Evolutionary conservation across 2,888 invertebrate species (phyloP).

Genomic region (Unio delphinus): DNA sequence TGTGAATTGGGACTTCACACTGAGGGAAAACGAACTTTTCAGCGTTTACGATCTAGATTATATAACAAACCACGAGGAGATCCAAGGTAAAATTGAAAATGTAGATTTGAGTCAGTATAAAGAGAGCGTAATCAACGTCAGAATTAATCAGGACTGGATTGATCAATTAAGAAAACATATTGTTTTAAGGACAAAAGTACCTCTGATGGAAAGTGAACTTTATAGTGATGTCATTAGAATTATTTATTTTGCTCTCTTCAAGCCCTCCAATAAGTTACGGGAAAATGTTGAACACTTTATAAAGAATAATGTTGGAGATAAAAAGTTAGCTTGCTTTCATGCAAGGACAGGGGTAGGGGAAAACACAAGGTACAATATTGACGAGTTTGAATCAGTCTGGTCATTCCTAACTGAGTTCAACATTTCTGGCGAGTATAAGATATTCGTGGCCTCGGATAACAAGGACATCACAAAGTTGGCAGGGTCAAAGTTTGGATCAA

Average conservation of each 20-base stretch:
- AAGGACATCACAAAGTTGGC: constrained; percentile 7
- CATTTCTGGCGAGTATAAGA: constrained; percentile 2
- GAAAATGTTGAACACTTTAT: constrained; percentile 5
- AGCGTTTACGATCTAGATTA: constrained; percentile 5
- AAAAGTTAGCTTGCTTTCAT: constrained; percentile 17
- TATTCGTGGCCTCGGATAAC: constrained; percentile 16
- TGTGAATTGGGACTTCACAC: constrained; percentile 12
- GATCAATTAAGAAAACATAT: constrained; percentile 10
- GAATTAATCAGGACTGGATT: constrained; percentile 18
- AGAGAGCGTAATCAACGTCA: constrained; percentile 6
- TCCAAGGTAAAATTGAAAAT: constrained; percentile 4
- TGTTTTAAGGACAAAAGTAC: constrained; percentile 10
- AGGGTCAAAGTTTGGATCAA: constrained; percentile 4
- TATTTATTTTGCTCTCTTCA: constrained; percentile 15
- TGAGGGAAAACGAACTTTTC: background rate
- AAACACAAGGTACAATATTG: constrained; percentile 7
- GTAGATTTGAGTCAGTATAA: constrained; percentile 2
- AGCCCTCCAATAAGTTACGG: constrained; percentile 3
- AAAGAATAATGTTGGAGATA: constrained; percentile 5
- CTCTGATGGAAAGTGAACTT: constrained; percentile 7
- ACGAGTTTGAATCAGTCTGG: constrained; percentile 4
- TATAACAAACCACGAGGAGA: constrained; percentile 5
- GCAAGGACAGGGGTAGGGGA: constrained; percentile 13
- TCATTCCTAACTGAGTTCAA: constrained; percentile 10
- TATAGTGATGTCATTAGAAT: constrained; percentile 10